These are phyloP conservation scores for Gallinago undulata DNA, from an alignment of 2,113 vertebrate genomes.

Conservation along the genomic window DNA sequence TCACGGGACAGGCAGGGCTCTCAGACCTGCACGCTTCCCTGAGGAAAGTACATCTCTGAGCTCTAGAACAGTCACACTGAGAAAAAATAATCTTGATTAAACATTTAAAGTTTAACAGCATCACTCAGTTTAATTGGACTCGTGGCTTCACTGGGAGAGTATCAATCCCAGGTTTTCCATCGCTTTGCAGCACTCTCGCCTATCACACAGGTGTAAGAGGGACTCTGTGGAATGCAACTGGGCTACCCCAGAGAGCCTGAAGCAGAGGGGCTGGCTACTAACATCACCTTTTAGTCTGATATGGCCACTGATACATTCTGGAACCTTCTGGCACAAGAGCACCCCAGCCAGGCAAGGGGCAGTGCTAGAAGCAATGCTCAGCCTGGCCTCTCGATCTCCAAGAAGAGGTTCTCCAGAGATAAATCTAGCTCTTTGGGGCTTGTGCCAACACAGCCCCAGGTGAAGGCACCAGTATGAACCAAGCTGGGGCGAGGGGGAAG, in stretches of 20 bases:
- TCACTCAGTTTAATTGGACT: neutral
- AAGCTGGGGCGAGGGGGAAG: neutral
- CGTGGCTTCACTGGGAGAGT: neutral
- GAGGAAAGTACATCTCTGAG: neutral
- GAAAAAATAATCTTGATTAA: neutral
- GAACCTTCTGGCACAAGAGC: accelerated
- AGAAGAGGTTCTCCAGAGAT: neutral
- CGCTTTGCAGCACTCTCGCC: neutral
- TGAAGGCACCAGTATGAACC: accelerated
- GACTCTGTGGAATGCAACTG: neutral
- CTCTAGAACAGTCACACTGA: neutral
- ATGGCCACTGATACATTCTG: neutral
- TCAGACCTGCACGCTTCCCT: neutral
- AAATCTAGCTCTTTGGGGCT: neutral
- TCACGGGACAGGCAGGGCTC: neutral
- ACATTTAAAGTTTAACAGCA: neutral
- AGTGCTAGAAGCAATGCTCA: neutral
- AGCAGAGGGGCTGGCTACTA: neutral
- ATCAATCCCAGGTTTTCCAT: neutral
- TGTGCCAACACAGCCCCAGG: neutral
- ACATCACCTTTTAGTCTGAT: neutral
- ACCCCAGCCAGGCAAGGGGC: neutral
- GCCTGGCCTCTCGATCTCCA: neutral
- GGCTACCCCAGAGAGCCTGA: neutral
- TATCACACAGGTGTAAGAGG: too few relatives aligned